Percentiles rank a stretch among this genome's conserved stretches.
These are phyloP conservation scores for Apis florea DNA, from an alignment of 1,140 invertebrate species.

Conservation along the genomic window DNA sequence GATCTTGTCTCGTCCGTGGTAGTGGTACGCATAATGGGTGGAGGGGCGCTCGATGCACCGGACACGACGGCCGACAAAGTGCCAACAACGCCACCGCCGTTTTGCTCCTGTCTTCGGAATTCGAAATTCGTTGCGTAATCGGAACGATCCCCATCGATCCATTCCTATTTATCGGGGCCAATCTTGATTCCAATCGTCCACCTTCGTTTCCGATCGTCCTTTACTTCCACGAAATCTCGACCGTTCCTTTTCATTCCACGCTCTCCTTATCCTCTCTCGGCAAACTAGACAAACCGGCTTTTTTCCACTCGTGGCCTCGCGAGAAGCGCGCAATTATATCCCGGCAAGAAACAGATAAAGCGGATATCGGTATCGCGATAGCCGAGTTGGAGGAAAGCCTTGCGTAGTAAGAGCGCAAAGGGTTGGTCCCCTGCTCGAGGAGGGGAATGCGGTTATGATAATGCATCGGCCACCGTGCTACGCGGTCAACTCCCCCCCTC, in stretches of 20 bases:
- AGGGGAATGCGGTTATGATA: constrained; percentile 80
- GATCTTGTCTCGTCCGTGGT: constrained; percentile 28
- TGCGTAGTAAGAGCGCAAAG: constrained; percentile 69
- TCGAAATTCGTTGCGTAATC: background rate
- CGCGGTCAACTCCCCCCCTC: constrained; percentile 50
- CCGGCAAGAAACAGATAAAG: constrained; percentile 49
- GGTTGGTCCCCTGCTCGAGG: constrained; percentile 68
- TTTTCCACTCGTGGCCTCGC: too few species aligned
- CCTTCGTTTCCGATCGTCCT: too few species aligned
- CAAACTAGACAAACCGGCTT: too few species aligned
- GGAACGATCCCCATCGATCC: background rate
- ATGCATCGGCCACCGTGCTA: constrained; percentile 79
- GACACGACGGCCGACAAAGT: background rate
- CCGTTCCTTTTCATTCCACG: too few species aligned
- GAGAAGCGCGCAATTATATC: too few species aligned
- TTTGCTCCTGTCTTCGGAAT: background rate
- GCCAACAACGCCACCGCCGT: background rate
- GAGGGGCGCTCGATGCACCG: background rate
- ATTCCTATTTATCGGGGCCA: too few species aligned
- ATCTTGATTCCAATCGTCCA: too few species aligned
- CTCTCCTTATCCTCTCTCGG: too few species aligned
- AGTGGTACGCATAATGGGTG: constrained; percentile 23
- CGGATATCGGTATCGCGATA: constrained; percentile 45
- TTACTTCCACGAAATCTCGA: too few species aligned
- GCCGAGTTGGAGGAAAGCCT: constrained; percentile 21